Base-by-base conservation (phyloP, 1,140 invertebrate genomes). In the Thaumatotibia leucotreta region DNA sequence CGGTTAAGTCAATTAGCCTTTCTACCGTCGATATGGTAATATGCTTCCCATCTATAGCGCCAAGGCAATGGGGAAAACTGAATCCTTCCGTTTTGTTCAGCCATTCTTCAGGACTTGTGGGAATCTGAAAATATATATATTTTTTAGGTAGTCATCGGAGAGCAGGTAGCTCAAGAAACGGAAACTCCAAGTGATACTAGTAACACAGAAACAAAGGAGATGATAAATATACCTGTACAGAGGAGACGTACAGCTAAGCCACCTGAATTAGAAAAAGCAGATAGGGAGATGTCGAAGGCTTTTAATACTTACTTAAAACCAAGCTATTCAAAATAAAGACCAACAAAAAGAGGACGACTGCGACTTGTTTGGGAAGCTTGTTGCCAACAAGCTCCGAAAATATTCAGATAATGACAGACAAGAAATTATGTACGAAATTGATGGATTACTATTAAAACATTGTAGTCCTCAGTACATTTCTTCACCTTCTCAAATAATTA, bases 1-100 rank as follows among this genome's bases (percentile, higher is more conserved):
- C n/a, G n/a, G n/a, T n/a, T n/a, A n/a, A n/a, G n/a, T n/a, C n/a
- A n/a, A n/a, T n/a, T n/a, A n/a, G n/a, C n/a, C n/a, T n/a, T n/a
- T n/a, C n/a, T n/a, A n/a, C n/a, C n/a, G n/a, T n/a, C n/a, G n/a
- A 68, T 50, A 91, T 79, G 23, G 68, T 23, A 17, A 92, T 68
- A 67, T 92, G 86, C 63, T 91, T 92, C 17, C 63, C 63, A 54
- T 65, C 63, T 17, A 65, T 52, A n/a, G 63, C 63, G 5, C 45
- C 45, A 4, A 64, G 17, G 20, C 63, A 64, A 9, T 63, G 66
- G 9, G 69, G 66, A 63, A 65, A 65, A 27, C 17, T 65, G 64
- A 73, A 80, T 62, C 70, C 67, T 66, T 73, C 31, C 8, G 65
- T 65, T 14, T 72, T 63, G 29, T 71, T 31, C 24, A 68, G 61